Evolutionary conservation across 1,140 invertebrate genomes (phyloP), one percentile per base, ranked within the genome.

Genomic region (Drosophila mauritiana): DNA sequence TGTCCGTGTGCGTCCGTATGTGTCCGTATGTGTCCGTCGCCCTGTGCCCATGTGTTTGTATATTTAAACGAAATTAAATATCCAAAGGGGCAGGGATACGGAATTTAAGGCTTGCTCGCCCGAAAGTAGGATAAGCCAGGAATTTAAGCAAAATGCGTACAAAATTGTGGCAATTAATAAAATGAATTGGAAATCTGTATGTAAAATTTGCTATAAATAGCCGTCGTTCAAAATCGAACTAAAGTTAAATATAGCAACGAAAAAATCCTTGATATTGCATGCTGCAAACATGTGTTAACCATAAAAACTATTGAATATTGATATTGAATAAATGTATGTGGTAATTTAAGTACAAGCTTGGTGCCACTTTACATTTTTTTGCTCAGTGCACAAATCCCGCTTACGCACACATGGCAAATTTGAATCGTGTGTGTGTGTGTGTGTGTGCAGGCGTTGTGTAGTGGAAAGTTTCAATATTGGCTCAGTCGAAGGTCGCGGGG

Each of bases 391-490:
- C 8, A 68, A 68, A 64, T 68, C 59, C 27, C 10, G 63, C 36
- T 49, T 22, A 58, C 40, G 46, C 42, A 57, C 53, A 69, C 65
- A 58, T 48, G 46, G 25, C 13, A 36, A 69, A 77, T 77, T 77
- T 77, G 42, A 77, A 69, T 67, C 61, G 80, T 62, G 27, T 43
- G 37, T 67, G 51, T 58, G 63, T 67, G 75, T 62, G 27, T 48
- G 39, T 68, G 53, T 59, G 61, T 75, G 49, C 63, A 37, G 27
- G 34, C 57, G 43, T 69, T 76, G 65, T 85, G 59, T 86, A 86
- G 82, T 88, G 86, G 83, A 86, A 86, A 88, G 82, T 86, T 86
- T 86, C 82, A 82, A 86, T 86, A 86, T 88, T 88, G 82, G 65
- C 65, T 75, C 56, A 70, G 78, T 25, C 36, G 22, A 25, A 12